These are phyloP conservation scores for Nesoenas mayeri DNA, from an alignment of 2,113 vertebrate species.

Conservation along the genomic window DNA sequence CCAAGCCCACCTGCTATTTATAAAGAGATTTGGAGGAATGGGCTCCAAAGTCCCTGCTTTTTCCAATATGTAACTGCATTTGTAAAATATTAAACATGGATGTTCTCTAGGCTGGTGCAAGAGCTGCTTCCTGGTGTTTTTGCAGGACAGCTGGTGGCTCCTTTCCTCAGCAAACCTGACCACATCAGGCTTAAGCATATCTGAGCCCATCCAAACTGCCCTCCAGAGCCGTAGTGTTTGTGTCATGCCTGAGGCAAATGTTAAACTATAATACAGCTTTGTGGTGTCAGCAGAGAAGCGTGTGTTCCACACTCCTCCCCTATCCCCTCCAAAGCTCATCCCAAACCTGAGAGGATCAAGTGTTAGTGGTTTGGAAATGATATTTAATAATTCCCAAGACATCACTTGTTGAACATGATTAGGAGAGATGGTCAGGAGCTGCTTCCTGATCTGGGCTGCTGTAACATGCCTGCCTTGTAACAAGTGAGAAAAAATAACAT, in stretches of 20 bases:
- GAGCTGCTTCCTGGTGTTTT: background rate
- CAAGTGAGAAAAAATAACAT: background rate
- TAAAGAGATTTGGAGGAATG: background rate
- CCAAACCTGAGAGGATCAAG: background rate
- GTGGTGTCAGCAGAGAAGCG: background rate
- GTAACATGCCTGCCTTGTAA: background rate
- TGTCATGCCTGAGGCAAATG: background rate
- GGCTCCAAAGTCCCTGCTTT: background rate
- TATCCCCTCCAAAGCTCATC: background rate
- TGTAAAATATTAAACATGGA: background rate
- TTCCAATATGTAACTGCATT: background rate
- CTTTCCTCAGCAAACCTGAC: background rate
- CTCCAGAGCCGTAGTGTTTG: background rate
- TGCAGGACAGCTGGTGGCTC: background rate
- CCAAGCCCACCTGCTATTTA: conserved; percentile 44
- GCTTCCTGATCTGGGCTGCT: background rate
- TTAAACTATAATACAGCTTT: background rate
- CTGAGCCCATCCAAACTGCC: background rate
- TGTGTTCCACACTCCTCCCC: background rate
- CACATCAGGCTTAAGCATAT: background rate
- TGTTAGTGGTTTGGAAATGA: background rate
- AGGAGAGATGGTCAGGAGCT: background rate
- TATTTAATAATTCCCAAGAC: background rate
- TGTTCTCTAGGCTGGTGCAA: background rate
- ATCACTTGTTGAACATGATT: background rate